Percentiles rank a stretch among this genome's conserved stretches.
Evolutionary conservation across 2,113 vertebrate species (phyloP).

Genomic region (Ornithorhynchus anatinus): DNA sequence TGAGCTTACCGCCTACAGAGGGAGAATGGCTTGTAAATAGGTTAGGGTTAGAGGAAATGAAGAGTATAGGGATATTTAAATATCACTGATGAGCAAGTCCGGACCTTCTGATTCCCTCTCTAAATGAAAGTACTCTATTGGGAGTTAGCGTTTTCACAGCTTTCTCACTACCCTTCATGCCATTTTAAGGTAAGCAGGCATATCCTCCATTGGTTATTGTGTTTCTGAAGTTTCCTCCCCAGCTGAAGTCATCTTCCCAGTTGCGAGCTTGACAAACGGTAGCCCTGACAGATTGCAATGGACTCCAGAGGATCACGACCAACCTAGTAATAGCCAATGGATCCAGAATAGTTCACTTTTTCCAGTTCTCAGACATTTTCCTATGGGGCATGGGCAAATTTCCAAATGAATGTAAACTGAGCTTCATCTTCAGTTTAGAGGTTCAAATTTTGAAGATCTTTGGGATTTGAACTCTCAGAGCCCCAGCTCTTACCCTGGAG

Average conservation of each 20-base stretch:
- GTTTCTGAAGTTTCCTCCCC: too few relatives aligned
- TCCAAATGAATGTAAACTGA: not conserved
- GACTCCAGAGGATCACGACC: not conserved
- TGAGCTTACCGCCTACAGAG: too few relatives aligned
- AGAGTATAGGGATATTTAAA: too few relatives aligned
- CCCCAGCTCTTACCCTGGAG: not conserved
- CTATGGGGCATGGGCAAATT: not conserved
- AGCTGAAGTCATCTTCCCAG: not conserved
- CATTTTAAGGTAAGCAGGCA: too few relatives aligned
- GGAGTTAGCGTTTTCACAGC: too few relatives aligned
- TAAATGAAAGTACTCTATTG: too few relatives aligned
- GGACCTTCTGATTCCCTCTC: too few relatives aligned
- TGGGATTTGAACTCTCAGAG: not conserved
- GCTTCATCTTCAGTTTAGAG: slow-evolving; percentile 12
- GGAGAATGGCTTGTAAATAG: too few relatives aligned
- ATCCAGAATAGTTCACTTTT: not conserved
- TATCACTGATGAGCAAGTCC: too few relatives aligned
- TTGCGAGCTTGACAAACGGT: not conserved
- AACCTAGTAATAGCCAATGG: not conserved
- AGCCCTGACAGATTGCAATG: slow-evolving; percentile 6
- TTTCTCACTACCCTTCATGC: too few relatives aligned
- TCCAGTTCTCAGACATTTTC: not conserved
- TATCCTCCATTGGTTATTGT: too few relatives aligned
- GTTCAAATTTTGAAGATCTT: not conserved
- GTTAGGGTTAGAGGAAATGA: too few relatives aligned